Evolutionary conservation across 2,797 vertebrate species (phyloP).

Genomic region (Xerus rutilus): DNA sequence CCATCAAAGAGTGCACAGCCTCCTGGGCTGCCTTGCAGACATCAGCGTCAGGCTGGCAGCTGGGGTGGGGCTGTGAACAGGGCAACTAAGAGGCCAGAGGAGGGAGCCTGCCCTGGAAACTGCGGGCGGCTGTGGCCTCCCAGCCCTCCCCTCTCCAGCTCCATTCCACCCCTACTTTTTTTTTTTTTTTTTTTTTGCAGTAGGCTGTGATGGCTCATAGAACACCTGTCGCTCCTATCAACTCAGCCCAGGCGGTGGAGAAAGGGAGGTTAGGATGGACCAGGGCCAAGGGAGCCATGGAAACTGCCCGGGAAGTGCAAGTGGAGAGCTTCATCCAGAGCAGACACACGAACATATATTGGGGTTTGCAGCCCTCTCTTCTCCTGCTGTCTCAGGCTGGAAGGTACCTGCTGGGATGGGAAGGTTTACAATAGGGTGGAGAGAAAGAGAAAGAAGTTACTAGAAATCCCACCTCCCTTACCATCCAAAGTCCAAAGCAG

Average conservation of each 20-base stretch:
- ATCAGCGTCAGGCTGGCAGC: not conserved
- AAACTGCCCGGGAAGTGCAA: not conserved
- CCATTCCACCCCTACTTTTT: too few relatives aligned
- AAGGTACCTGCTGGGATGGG: not conserved
- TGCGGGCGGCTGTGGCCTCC: not conserved
- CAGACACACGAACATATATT: not conserved
- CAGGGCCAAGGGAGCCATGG: not conserved
- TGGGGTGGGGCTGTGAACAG: not conserved
- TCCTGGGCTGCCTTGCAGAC: not conserved
- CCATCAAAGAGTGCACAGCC: not conserved
- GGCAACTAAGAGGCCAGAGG: not conserved
- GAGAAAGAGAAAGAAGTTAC: not conserved
- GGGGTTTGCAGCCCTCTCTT: not conserved
- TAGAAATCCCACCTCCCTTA: not conserved
- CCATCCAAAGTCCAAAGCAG: not conserved
- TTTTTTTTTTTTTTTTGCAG: not conserved
- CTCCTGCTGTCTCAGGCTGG: not conserved
- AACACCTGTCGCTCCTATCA: not conserved
- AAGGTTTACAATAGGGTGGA: not conserved
- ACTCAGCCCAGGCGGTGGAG: not conserved
- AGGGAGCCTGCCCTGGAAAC: not conserved
- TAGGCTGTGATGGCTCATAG: not conserved
- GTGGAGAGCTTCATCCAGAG: fast-evolving
- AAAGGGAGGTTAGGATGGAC: not conserved
- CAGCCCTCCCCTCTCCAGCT: not conserved